phyloP scores from a whole-genome alignment of 2,888 invertebrate species.

The Automeris io region DNA sequence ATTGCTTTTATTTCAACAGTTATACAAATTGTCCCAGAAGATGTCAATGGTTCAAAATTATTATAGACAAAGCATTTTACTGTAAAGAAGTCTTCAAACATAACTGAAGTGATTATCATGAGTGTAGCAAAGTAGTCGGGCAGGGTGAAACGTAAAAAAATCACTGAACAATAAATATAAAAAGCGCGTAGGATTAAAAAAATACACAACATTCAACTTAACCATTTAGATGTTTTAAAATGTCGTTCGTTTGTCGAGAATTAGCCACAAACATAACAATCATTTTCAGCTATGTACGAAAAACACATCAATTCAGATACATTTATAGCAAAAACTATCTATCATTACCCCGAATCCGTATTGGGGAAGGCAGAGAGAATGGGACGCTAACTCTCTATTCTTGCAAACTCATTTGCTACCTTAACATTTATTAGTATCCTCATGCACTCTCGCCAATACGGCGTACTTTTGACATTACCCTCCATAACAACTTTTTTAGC shows the following conservation, averaged over 20 bases:
- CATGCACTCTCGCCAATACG: no score
- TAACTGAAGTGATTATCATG: constrained; percentile 73
- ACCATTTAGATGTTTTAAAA: constrained; percentile 2
- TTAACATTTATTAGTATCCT: no score
- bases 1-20: no score
- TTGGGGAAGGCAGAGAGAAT: no score
- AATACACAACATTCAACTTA: constrained; percentile 5
- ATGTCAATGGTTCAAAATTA: no score
- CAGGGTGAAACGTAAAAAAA: constrained; percentile 13
- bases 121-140: constrained; percentile 37
- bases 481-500: no score
- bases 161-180: constrained; percentile 1
- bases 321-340: no score
- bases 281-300: constrained; percentile 63
- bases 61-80: constrained; percentile 43
- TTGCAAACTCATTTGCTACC: no score
- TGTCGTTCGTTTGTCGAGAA: constrained; percentile 62
- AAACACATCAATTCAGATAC: constrained; percentile 4
- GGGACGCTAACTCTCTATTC: no score
- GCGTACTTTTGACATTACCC: no score
- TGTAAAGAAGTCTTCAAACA: constrained; percentile 32
- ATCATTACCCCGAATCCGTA: no score
- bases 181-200: constrained; percentile 5
- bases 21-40: no score
- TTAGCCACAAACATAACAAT: constrained; percentile 72